Conservation (phyloP, 2,888 invertebrate genomes). For the Stramonita haemastoma region DNA sequence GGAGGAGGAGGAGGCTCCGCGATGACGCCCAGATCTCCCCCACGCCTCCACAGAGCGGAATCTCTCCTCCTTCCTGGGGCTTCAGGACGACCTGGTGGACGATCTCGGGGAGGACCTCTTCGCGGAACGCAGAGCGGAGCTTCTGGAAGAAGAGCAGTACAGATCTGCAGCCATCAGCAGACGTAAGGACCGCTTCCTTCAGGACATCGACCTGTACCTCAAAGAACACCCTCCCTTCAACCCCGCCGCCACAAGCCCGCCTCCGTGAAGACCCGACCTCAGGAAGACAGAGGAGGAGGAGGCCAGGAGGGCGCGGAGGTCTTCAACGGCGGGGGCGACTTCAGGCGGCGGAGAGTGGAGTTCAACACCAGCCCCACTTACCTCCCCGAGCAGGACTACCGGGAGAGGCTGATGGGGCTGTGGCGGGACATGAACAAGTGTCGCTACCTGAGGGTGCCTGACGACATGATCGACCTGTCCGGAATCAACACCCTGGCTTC, state of each 20-base stretch:
- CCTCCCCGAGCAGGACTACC: constrained; percentile 62
- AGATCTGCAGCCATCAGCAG: constrained; percentile 56
- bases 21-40: constrained; percentile 16
- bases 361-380: constrained; percentile 56
- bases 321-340: constrained; percentile 36
- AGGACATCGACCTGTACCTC: constrained; percentile 60
- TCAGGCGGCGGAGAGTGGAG: constrained; percentile 47
- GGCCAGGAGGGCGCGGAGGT: constrained; percentile 40
- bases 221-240: constrained; percentile 36
- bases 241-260: not conserved
- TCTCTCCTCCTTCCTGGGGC: constrained; percentile 36
- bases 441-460: constrained; percentile 68
- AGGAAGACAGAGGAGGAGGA: constrained; percentile 21
- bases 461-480: constrained; percentile 68
- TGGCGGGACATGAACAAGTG: constrained; percentile 73
- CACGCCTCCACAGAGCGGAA: not conserved
- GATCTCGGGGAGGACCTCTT: constrained; percentile 64
- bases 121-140: constrained; percentile 66
- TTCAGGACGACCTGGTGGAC: constrained; percentile 57
- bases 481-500: constrained; percentile 70
- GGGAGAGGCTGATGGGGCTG: constrained; percentile 55
- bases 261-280: not conserved
- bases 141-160: constrained; percentile 64
- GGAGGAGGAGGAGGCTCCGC: not conserved
- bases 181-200: constrained; percentile 61